Base-by-base conservation (phyloP, 1,140 invertebrate genomes). In the Drosophila grimshawi region DNA sequence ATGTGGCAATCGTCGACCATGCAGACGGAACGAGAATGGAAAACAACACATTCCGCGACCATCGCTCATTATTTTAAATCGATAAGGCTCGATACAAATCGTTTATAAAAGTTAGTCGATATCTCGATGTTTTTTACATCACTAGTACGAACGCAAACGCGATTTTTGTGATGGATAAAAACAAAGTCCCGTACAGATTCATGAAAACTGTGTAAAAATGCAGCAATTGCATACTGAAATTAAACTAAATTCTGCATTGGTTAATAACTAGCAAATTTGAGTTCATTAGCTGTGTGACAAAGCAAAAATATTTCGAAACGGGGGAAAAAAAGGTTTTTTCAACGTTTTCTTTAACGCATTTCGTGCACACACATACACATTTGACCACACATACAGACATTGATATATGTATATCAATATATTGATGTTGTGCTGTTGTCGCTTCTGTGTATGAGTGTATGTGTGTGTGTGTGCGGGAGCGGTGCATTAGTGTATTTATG, bases 281-380 rank as follows among this genome's bases (percentile, higher is more conserved):
- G 68, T 77, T 65, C 55, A 60, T 67, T 41, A 68, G 67, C 68
- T 68, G 51, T 62, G 74, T 57, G 48, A 72, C 52, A 66, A 77
- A 75, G 61, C 33, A 61, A 68, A 73, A 74, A 45, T 76, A 59
- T 66, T 56, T 78, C 48, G 67, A 57, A 67, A 83, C 77, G 69
- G 64, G 70, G 72, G 76, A 73, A 73, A 67, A 74, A 88, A 80
- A 73, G 68, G 68, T 63, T 81, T 86, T 78, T 83, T 86, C 71
- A 81, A 72, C 66, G 76, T 76, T 86, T 77, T 74, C 82, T 77
- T 85, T 81, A 80, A 86, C 70, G 81, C 82, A 86, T 81, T 86
- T 86, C 71, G 75, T 78, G 76, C 78, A 76, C 79, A 78, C 78
- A 67, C 62, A 68, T 73, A 78, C 46, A 70, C 62, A 78, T 67